Evolutionary conservation across 2,797 vertebrate genomes (phyloP).

Genomic region (Galagoides demidoff): DNA sequence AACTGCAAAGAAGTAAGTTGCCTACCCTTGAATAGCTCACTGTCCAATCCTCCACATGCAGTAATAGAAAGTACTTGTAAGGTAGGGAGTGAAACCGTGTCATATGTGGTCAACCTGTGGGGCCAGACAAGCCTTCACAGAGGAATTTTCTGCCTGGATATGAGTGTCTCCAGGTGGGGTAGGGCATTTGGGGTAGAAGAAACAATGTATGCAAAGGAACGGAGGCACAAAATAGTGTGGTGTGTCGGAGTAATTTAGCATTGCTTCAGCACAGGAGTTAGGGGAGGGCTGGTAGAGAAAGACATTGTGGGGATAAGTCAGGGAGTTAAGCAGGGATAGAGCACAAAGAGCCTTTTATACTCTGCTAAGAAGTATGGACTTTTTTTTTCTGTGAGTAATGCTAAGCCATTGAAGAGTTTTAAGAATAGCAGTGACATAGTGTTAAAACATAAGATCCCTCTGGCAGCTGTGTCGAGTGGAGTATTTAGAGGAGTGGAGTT

Average conservation of each 20-base stretch:
- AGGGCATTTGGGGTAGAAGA: neutral
- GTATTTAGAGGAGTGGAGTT: conserved; percentile 55
- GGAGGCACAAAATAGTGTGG: neutral
- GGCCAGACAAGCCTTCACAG: neutral
- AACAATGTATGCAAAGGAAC: neutral
- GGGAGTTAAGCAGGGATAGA: conserved; percentile 11
- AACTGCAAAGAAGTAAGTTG: neutral
- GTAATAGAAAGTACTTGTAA: neutral
- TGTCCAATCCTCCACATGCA: neutral
- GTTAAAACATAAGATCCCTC: conserved; percentile 61
- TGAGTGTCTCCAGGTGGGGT: neutral
- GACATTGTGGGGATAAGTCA: conserved; percentile 1
- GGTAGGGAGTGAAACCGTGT: neutral
- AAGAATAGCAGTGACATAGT: conserved; percentile 59
- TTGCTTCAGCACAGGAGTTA: neutral
- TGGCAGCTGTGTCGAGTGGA: conserved; percentile 29
- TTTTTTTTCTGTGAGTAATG: conserved; percentile 52
- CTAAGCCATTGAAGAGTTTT: conserved; percentile 65
- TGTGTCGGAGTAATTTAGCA: neutral
- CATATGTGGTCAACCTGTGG: neutral
- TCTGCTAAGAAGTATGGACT: conserved; percentile 33
- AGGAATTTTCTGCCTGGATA: neutral
- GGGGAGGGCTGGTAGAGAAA: neutral
- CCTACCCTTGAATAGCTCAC: neutral
- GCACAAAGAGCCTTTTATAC: conserved; percentile 59